phyloP scores from a whole-genome alignment of 1,140 invertebrate species.

The Trinorchestia longiramus region DNA sequence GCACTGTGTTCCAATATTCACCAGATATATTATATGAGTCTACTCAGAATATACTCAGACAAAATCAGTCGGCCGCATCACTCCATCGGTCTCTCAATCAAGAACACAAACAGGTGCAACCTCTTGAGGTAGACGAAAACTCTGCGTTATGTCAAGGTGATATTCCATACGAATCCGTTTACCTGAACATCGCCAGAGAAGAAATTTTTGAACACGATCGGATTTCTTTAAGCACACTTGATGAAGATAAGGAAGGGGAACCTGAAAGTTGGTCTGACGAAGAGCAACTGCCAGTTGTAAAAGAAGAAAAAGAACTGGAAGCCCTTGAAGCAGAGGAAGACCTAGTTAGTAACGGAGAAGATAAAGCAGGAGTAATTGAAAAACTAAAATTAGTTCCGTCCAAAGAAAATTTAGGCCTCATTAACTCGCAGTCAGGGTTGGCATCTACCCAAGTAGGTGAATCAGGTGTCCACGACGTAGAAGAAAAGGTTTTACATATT shows the following conservation, averaged over 20 bases:
- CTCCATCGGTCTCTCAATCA: background rate
- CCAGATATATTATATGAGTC: conserved; percentile 1
- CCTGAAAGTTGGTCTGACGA: conserved; percentile 16
- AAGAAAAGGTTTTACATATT: background rate
- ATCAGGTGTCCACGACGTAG: background rate
- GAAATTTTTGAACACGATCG: background rate
- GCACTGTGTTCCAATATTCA: background rate
- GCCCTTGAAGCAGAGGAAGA: conserved; percentile 28
- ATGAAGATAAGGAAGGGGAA: background rate
- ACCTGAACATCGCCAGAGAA: background rate
- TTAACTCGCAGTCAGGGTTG: background rate
- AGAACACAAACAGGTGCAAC: background rate
- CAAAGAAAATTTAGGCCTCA: background rate
- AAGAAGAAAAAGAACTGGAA: conserved; percentile 38
- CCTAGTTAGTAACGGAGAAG: background rate
- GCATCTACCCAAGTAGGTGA: background rate
- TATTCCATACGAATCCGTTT: background rate
- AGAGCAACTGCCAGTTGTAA: background rate
- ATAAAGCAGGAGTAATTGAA: background rate
- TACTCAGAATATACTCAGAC: background rate
- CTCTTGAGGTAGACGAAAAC: background rate
- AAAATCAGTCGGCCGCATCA: background rate
- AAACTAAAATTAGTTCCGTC: background rate
- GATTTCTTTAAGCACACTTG: background rate
- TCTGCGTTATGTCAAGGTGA: background rate